These are phyloP conservation scores for Andricus curvator DNA, from an alignment of 2,888 invertebrate genomes.

Conservation along the genomic window DNA sequence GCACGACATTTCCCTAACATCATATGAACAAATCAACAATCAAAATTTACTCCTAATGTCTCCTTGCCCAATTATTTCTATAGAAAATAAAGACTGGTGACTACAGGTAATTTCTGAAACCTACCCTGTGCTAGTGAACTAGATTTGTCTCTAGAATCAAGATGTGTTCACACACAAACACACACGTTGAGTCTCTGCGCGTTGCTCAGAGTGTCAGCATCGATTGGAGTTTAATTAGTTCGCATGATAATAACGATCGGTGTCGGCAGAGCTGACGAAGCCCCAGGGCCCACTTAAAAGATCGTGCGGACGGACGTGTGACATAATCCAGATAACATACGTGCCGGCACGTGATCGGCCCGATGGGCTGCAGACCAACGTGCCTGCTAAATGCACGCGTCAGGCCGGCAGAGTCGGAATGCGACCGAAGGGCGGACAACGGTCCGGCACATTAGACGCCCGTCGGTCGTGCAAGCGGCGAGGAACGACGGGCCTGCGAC, in stretches of 20 bases:
- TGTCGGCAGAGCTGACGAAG: conserved; percentile 52
- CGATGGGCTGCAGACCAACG: no score
- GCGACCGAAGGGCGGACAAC: no score
- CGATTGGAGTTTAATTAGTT: conserved; percentile 75
- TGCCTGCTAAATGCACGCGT: no score
- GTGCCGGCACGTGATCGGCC: no score
- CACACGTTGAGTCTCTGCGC: not conserved
- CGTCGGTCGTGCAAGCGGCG: no score
- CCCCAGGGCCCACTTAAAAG: conserved; percentile 38
- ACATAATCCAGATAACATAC: no score
- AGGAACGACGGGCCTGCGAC: no score
- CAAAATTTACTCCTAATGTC: not conserved
- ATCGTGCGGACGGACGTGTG: conserved; percentile 50
- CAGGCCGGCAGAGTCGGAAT: no score
- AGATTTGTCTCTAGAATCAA: not conserved
- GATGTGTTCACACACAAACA: not conserved
- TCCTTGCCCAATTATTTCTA: not conserved
- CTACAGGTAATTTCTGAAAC: not conserved
- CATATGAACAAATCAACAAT: not conserved
- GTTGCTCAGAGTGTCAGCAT: conserved; percentile 43
- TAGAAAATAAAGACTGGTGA: not conserved
- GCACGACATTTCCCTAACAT: conserved; percentile 42
- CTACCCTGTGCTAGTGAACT: not conserved
- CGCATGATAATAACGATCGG: conserved; percentile 69
- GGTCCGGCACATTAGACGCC: no score